Conservation (phyloP, 2,113 vertebrate species). For the Zosterops hypoxanthus region DNA sequence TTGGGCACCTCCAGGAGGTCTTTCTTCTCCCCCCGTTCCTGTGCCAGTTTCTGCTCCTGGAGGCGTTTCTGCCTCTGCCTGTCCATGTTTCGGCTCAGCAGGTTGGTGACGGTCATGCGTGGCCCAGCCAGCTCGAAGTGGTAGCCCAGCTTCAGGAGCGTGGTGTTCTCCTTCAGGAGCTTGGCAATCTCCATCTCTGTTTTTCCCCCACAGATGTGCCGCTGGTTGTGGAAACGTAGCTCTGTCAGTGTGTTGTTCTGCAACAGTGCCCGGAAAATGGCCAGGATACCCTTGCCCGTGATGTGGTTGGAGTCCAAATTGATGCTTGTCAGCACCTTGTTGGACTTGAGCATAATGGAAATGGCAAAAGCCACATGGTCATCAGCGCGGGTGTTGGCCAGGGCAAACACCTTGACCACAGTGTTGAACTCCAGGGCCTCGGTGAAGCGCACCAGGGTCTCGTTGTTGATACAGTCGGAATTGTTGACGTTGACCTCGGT, state of each 20-base stretch:
- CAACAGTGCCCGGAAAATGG: slow-evolving; percentile 91
- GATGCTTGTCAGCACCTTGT: slow-evolving; percentile 89
- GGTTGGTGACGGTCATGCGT: slow-evolving; percentile 94
- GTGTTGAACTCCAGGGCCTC: slow-evolving; percentile 91
- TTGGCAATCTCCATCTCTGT: slow-evolving; percentile 98
- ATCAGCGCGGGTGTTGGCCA: slow-evolving; percentile 93
- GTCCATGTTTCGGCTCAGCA: slow-evolving; percentile 98
- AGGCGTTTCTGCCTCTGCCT: slow-evolving; percentile 90
- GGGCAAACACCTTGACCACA: slow-evolving; percentile 82
- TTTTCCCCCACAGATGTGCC: slow-evolving; percentile 96
- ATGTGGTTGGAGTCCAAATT: slow-evolving; percentile 98
- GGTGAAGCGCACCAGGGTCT: slow-evolving; percentile 91
- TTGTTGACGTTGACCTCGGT: slow-evolving; percentile 94
- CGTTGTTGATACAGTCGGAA: slow-evolving; percentile 92
- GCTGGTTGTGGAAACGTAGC: slow-evolving; percentile 97
- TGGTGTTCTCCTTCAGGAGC: slow-evolving; percentile 93
- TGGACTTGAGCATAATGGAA: slow-evolving; percentile 86
- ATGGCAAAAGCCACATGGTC: slow-evolving; percentile 96
- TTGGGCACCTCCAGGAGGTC: slow-evolving; percentile 85
- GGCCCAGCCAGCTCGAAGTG: slow-evolving; percentile 95
- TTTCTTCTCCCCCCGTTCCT: slow-evolving; percentile 84
- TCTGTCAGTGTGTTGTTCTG: slow-evolving; percentile 91
- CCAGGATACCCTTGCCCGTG: slow-evolving; percentile 91
- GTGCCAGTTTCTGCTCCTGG: slow-evolving; percentile 90
- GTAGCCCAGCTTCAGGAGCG: slow-evolving; percentile 94